These are phyloP conservation scores for Darevskia nairensis DNA, from an alignment of 2,797 vertebrate genomes.

Conservation along the genomic window DNA sequence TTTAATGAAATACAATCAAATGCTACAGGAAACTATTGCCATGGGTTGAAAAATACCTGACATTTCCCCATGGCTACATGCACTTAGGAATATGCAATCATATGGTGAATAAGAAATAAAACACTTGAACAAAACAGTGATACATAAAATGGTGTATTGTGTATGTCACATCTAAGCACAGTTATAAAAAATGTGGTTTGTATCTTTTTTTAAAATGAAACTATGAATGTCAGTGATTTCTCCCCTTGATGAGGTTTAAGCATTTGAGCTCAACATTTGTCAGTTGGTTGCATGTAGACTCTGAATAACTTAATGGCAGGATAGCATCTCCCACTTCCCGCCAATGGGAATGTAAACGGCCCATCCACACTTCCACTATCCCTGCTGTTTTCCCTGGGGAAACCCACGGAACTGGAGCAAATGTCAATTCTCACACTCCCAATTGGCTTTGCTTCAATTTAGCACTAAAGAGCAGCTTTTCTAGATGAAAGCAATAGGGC, in stretches of 20 bases:
- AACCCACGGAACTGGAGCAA: too few species aligned
- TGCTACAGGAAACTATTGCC: not conserved
- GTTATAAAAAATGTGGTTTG: not conserved
- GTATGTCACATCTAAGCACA: not conserved
- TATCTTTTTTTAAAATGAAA: not conserved
- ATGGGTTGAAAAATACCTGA: not conserved
- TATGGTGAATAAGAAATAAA: not conserved
- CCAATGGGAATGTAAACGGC: not conserved
- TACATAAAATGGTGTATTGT: not conserved
- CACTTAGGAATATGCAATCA: not conserved
- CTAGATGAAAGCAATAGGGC: too few species aligned
- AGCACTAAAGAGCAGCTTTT: too few species aligned
- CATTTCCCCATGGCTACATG: not conserved
- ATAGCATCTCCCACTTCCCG: constrained; percentile 55
- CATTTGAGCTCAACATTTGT: constrained; percentile 44
- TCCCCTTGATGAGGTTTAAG: not conserved
- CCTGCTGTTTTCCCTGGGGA: too few species aligned
- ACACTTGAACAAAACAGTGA: not conserved
- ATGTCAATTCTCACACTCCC: too few species aligned
- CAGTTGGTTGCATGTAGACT: constrained; percentile 22
- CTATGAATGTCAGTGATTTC: not conserved
- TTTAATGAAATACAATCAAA: not conserved
- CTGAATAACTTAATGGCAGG: constrained; percentile 33
- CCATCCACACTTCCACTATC: too few species aligned
- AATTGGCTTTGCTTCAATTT: too few species aligned